Percentiles rank a stretch among this genome's conserved stretches.
Evolutionary conservation across 2,888 invertebrate genomes (phyloP).

Genomic region (Drosophila nigricruria): DNA sequence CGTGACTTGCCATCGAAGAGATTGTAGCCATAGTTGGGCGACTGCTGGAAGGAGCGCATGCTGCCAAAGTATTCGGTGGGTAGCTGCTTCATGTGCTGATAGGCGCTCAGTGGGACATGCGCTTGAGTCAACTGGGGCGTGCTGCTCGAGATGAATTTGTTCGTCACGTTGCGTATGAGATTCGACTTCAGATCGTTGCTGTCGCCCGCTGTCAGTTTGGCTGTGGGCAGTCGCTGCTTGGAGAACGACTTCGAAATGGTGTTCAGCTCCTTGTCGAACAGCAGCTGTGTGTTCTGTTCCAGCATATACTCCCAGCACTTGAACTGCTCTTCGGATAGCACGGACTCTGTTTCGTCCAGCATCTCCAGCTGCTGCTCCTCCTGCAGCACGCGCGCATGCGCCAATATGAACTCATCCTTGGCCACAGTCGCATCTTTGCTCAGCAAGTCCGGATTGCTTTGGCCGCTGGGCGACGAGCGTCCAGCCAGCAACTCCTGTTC

Average conservation of each 20-base stretch:
- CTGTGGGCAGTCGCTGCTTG: constrained; percentile 73
- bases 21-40: constrained; percentile 84
- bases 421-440: constrained; percentile 61
- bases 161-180: constrained; percentile 76
- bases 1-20: constrained; percentile 72
- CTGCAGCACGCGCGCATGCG: constrained; percentile 86
- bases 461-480: constrained; percentile 93
- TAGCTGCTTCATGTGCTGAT: constrained; percentile 53
- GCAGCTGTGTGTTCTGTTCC: constrained; percentile 94
- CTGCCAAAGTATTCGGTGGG: constrained; percentile 90
- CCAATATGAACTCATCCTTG: constrained; percentile 84
- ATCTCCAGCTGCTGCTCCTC: constrained; percentile 87
- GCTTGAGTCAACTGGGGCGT: constrained; percentile 88
- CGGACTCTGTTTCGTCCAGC: constrained; percentile 87
- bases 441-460: constrained; percentile 89
- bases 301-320: constrained; percentile 97
- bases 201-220: constrained; percentile 47
- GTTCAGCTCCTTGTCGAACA: constrained; percentile 95
- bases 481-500: constrained; percentile 63
- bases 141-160: constrained; percentile 89
- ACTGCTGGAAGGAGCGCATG: constrained; percentile 91
- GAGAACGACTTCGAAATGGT: constrained; percentile 89
- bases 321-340: constrained; percentile 93
- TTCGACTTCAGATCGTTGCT: constrained; percentile 77
- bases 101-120: constrained; percentile 22